phyloP scores from a whole-genome alignment of 2,888 invertebrate species.

The Agrilus cyanescens region DNA sequence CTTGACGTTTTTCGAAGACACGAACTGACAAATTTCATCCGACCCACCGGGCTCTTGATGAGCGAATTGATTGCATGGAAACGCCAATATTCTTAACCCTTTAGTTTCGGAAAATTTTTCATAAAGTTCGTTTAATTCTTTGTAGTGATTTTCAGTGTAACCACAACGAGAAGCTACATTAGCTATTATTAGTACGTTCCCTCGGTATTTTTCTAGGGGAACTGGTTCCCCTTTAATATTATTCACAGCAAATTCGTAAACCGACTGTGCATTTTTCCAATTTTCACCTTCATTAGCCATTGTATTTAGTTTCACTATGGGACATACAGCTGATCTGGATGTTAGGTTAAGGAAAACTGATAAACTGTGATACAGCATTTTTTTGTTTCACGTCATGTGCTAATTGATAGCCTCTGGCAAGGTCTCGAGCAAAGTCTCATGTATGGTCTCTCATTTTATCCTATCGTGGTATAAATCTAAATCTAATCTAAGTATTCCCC shows the following conservation, averaged over 20 bases:
- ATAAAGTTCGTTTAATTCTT: slow-evolving; percentile 65
- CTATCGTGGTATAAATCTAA: no score
- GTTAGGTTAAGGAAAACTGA: no score
- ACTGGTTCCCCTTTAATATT: slow-evolving; percentile 76
- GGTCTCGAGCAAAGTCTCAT: no score
- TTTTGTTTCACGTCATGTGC: no score
- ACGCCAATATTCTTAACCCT: slow-evolving; percentile 68
- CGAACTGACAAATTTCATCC: slow-evolving; percentile 53
- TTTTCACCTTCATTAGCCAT: slow-evolving; percentile 25
- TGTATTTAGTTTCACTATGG: no score
- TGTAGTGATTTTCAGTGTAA: slow-evolving; percentile 70
- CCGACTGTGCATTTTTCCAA: slow-evolving; percentile 56
- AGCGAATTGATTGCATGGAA: slow-evolving; percentile 81
- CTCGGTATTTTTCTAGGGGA: slow-evolving; percentile 66
- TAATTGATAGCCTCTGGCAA: no score
- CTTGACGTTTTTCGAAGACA: slow-evolving; percentile 48
- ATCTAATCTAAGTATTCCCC: no score
- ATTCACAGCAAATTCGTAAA: slow-evolving; percentile 71
- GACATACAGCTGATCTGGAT: no score
- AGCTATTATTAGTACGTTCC: slow-evolving; percentile 71
- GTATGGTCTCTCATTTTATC: no score
- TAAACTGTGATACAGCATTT: no score
- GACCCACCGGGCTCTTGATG: slow-evolving; percentile 55
- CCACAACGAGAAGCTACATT: slow-evolving; percentile 87
- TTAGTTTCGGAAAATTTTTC: slow-evolving; percentile 60